Conservation (phyloP, 2,113 vertebrate genomes). For the Leptobrachium leishanense region DNA sequence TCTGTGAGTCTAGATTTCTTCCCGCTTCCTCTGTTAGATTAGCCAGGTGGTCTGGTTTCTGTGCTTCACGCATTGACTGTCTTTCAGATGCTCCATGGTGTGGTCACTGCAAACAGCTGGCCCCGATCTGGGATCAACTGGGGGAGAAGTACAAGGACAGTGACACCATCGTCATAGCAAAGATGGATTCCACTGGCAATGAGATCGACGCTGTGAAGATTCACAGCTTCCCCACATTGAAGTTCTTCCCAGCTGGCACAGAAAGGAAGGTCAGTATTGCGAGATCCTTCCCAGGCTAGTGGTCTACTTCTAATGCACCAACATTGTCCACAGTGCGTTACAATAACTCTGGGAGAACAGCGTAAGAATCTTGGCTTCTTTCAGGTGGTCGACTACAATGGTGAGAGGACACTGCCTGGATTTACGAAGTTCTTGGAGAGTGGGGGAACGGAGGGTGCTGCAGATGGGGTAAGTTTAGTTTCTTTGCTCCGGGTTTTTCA, state of each 20-base stretch:
- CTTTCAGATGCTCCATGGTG: conserved; percentile 94
- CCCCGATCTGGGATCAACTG: conserved; percentile 95
- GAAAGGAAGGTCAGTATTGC: conserved; percentile 74
- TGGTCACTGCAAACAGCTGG: conserved; percentile 96
- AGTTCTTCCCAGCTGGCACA: conserved; percentile 88
- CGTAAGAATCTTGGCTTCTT: not conserved
- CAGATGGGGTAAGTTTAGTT: conserved; percentile 71
- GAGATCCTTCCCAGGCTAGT: not conserved
- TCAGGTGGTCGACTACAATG: conserved; percentile 94
- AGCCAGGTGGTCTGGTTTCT: not conserved
- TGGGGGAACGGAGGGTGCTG: conserved; percentile 88
- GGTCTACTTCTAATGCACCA: no score
- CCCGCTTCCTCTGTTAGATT: no score
- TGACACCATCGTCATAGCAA: conserved; percentile 79
- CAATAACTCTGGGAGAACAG: no score
- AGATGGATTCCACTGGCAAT: conserved; percentile 96
- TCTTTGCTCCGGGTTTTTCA: no score
- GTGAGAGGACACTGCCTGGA: conserved; percentile 91
- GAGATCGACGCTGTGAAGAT: conserved; percentile 93
- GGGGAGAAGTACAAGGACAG: conserved; percentile 87
- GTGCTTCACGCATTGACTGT: conserved; percentile 1
- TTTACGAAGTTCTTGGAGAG: conserved; percentile 95
- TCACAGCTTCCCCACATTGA: conserved; percentile 96
- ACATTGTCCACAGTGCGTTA: no score
- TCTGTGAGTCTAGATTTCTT: conserved; percentile 77